Evolutionary conservation across 2,113 vertebrate genomes (phyloP), one percentile per base, ranked within the genome.

Genomic region (Tympanuchus pallidicinctus): DNA sequence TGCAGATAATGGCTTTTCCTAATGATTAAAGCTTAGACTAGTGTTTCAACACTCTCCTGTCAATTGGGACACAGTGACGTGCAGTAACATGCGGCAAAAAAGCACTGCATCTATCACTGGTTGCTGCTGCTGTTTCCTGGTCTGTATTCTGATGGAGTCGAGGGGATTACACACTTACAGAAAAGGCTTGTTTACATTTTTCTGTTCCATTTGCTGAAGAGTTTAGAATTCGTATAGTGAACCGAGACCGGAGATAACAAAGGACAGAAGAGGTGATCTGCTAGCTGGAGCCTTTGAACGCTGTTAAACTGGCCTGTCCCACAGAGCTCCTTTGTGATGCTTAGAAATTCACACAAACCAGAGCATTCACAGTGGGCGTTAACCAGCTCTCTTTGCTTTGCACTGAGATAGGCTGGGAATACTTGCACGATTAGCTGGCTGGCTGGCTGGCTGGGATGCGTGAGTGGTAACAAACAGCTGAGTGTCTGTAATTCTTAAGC

Each of bases 1-100:
- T 91, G 76, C 91, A 90, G 91, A 95, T 95, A 91, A 94, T 93
- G 93, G 91, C 94, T 95, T 94, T 94, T 92, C 82, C 48, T 97
- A 92, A 94, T 82, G 95, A 94, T 93, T 95, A 93, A 82, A 94
- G 79, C 88, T 74, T 52, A 88, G 69, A 45, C 69, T 52, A 61
- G 76, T 1, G 1, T 95, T 94, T 93, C 88, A 47, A 90, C 80
- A 88, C 82, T 25, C 73, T 91, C 12, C 76, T 8, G 5, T 96
- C 89, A 90, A 72, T 32, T 92, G 80, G 93, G 79, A 83, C 93
- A 86, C 61, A 28, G 65, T 74, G 85, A 69, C 81, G 72, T 59
- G 85, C 88, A 91, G 82, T 88, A 94, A 88, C 79, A 80, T 25
- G 94, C 86, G 82, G 82, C 73, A 91, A 45, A 91, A 86, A 59